Percentiles rank a stretch among this genome's conserved stretches.
Evolutionary conservation across 2,797 vertebrate genomes (phyloP).

Genomic region (Anguilla anguilla): DNA sequence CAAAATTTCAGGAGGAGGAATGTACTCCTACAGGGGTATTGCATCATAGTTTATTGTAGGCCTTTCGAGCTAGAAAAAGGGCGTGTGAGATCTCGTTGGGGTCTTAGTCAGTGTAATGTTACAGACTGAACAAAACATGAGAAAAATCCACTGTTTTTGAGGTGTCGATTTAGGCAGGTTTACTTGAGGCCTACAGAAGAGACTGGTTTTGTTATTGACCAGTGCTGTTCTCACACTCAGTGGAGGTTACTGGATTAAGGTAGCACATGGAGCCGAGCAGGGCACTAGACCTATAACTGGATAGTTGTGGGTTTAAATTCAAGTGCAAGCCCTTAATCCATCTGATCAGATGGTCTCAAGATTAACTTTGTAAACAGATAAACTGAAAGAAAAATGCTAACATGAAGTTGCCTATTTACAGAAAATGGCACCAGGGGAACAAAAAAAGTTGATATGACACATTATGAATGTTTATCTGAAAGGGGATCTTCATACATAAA

Average conservation of each 20-base stretch:
- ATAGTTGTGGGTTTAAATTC: background rate
- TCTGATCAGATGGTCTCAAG: conserved; percentile 25
- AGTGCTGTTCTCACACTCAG: background rate
- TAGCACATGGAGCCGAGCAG: background rate
- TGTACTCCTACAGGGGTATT: background rate
- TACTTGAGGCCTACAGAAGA: background rate
- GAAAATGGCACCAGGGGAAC: too few species aligned
- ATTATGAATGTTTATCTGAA: too few species aligned
- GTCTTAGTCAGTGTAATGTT: background rate
- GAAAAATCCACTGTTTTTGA: background rate
- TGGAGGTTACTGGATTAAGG: background rate
- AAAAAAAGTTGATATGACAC: too few species aligned
- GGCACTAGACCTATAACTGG: background rate
- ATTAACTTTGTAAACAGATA: conserved; percentile 16
- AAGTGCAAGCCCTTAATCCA: background rate
- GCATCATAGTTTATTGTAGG: background rate
- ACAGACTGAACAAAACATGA: background rate
- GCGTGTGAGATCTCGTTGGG: background rate
- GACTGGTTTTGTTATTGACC: background rate
- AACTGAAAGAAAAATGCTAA: background rate
- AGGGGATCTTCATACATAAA: too few species aligned
- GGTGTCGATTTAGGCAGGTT: background rate
- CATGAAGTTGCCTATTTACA: too few species aligned
- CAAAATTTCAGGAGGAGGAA: conserved; percentile 22
- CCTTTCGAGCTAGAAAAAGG: background rate